These are phyloP conservation scores for Proteles cristata DNA, from an alignment of 2,113 vertebrate genomes.

Conservation along the genomic window DNA sequence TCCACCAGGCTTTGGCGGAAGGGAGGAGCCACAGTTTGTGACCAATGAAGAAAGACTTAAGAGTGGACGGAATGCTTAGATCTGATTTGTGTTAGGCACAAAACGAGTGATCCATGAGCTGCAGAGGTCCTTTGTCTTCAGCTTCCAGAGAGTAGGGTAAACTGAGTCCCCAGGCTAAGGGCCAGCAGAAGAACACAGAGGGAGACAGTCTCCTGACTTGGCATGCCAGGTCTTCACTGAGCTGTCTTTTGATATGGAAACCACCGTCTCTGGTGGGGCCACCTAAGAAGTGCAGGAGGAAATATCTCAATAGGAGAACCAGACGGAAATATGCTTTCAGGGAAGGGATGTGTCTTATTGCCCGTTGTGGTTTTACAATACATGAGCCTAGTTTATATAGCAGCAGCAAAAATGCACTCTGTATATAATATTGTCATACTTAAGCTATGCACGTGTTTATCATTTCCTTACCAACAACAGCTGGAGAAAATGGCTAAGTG, in stretches of 20 bases:
- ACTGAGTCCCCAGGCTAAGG: background rate
- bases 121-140: background rate
- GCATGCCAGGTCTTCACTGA: background rate
- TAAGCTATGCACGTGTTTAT: slow-evolving; percentile 36
- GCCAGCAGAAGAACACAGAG: slow-evolving; percentile 53
- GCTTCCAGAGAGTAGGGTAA: fast-evolving
- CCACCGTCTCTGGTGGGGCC: slow-evolving; percentile 52
- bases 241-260: slow-evolving; percentile 55
- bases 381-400: slow-evolving; percentile 30
- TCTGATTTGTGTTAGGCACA: background rate
- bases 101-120: background rate
- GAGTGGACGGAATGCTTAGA: background rate
- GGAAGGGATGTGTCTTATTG: background rate
- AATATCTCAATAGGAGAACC: background rate
- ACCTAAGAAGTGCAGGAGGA: slow-evolving; percentile 61
- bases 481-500: slow-evolving; percentile 14
- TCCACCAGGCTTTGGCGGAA: background rate
- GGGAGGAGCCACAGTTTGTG: background rate
- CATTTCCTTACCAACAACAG: slow-evolving; percentile 35
- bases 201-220: background rate
- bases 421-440: slow-evolving; percentile 11
- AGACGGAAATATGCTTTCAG: slow-evolving; percentile 27
- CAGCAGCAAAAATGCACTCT: background rate
- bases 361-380: slow-evolving; percentile 42
- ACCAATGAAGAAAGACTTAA: background rate